phyloP scores from a whole-genome alignment of 2,797 vertebrate species.

The Poecile montanus region DNA sequence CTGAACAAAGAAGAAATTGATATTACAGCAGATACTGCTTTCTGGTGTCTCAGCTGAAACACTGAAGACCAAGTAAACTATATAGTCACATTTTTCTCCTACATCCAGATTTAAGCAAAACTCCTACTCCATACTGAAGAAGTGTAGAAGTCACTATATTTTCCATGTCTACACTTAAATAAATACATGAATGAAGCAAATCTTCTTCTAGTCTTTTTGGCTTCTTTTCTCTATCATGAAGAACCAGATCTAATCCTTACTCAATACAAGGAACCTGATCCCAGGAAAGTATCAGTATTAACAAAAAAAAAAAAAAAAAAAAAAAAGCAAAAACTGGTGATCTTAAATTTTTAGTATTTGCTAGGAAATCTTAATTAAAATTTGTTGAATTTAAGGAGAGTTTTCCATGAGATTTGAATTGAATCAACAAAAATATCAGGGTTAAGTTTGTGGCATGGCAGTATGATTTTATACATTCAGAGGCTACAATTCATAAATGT shows the following conservation, averaged over 20 bases:
- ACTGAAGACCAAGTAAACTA: background rate
- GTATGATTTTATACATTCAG: background rate
- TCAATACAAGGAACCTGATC: background rate
- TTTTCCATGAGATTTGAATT: background rate
- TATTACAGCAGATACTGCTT: background rate
- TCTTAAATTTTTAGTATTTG: background rate
- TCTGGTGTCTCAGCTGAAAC: background rate
- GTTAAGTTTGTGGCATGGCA: background rate
- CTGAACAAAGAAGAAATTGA: background rate
- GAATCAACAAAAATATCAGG: background rate
- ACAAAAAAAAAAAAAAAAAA: background rate
- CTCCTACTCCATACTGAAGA: background rate
- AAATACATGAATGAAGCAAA: background rate
- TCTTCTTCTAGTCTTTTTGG: background rate
- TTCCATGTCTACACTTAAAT: background rate
- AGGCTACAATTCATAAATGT: background rate
- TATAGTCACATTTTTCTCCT: background rate
- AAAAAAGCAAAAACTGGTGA: accelerated
- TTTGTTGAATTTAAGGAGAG: background rate
- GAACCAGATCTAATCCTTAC: background rate
- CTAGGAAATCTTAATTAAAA: background rate
- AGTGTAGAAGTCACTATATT: background rate
- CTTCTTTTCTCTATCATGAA: background rate
- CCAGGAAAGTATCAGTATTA: background rate
- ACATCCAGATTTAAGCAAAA: background rate